Evolutionary conservation across 2,888 invertebrate genomes (phyloP).

Genomic region (Thecophora atra): DNA sequence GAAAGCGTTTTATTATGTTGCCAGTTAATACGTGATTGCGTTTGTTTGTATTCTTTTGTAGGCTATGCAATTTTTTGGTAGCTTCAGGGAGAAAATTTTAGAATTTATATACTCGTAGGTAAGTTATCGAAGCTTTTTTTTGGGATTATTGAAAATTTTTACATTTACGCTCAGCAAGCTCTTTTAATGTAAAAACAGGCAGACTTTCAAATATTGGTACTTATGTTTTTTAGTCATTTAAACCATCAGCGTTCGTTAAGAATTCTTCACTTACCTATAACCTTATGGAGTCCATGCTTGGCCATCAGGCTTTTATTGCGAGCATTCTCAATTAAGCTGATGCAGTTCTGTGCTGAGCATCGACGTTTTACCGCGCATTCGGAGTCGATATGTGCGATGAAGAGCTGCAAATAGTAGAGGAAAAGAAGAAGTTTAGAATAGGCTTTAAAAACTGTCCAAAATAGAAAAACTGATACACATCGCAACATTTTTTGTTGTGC

Average conservation of each 20-base stretch:
- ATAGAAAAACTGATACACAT: not conserved
- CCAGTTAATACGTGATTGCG: not conserved
- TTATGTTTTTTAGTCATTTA: too few species aligned
- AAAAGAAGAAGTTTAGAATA: conserved; percentile 20
- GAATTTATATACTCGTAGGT: not conserved
- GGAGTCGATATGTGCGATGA: conserved; percentile 64
- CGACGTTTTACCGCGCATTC: conserved; percentile 81
- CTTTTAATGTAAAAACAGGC: too few species aligned
- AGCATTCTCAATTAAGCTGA: conserved; percentile 81
- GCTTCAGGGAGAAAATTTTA: not conserved
- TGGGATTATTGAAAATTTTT: too few species aligned
- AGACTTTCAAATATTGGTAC: too few species aligned
- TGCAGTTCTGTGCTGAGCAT: conserved; percentile 82
- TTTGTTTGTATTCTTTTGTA: not conserved
- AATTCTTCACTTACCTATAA: conserved; percentile 57
- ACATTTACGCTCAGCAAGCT: too few species aligned
- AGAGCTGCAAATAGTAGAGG: conserved; percentile 54
- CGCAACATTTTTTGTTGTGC: too few species aligned
- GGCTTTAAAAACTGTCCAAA: conserved; percentile 5
- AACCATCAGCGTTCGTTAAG: conserved; percentile 24
- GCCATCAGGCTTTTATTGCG: conserved; percentile 73
- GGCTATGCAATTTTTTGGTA: not conserved
- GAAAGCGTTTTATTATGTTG: conserved; percentile 36
- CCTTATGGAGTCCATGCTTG: conserved; percentile 61
- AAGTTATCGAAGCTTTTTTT: not conserved